Percentiles rank a stretch among this genome's conserved stretches.
Evolutionary conservation across 2,797 vertebrate genomes (phyloP).

Genomic region (Hydrocynus forskahlii): DNA sequence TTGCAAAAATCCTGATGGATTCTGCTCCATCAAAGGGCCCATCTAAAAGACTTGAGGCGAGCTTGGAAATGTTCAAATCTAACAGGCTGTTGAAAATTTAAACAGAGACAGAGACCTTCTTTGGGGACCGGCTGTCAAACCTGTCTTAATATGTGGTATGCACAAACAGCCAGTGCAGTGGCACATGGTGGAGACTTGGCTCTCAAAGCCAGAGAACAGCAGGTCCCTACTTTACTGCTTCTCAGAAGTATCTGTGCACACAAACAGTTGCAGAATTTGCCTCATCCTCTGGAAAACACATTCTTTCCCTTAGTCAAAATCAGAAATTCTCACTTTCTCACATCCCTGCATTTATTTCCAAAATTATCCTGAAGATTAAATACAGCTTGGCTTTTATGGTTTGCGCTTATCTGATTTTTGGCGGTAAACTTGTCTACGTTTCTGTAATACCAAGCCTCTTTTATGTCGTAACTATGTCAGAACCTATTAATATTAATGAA

Average conservation of each 20-base stretch:
- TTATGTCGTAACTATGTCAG: not conserved
- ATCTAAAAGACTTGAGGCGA: constrained; percentile 74
- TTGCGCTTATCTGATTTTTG: not conserved
- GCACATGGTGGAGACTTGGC: constrained; percentile 40
- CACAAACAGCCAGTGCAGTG: constrained; percentile 73
- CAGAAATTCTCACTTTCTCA: not conserved
- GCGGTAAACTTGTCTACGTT: not conserved
- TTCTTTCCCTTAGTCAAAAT: constrained; percentile 8
- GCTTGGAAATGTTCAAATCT: constrained; percentile 77
- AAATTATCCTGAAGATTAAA: not conserved
- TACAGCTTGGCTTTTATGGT: not conserved
- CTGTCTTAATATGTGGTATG: constrained; percentile 78
- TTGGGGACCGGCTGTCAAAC: constrained; percentile 84
- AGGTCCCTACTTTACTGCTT: constrained; percentile 55
- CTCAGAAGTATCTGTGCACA: constrained; percentile 42
- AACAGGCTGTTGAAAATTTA: constrained; percentile 79
- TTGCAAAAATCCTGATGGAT: constrained; percentile 73
- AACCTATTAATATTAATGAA: not conserved
- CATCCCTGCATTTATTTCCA: not conserved
- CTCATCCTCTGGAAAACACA: constrained; percentile 18
- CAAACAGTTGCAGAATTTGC: not conserved
- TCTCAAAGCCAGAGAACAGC: constrained; percentile 47
- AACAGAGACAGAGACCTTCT: constrained; percentile 73
- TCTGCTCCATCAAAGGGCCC: constrained; percentile 70
- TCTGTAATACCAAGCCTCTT: not conserved